Conservation (phyloP, 2,797 vertebrate genomes). For the Enteromius fasciolatus region DNA sequence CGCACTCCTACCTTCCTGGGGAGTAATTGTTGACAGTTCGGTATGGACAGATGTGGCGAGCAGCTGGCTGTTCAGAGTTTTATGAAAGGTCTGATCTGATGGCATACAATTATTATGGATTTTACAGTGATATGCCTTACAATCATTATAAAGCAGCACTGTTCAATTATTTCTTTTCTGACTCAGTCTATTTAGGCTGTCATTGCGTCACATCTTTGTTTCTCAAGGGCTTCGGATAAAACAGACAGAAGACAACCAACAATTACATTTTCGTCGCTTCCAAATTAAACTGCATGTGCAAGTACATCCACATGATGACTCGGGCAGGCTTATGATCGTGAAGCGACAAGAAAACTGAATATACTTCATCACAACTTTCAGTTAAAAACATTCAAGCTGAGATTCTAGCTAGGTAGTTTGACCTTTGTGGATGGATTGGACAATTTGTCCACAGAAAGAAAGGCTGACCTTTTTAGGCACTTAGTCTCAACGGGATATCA, state of each 20-base stretch:
- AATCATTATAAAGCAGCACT: neutral
- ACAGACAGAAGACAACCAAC: constrained; percentile 9
- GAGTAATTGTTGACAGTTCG: constrained; percentile 4
- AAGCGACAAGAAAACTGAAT: neutral
- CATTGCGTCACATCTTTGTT: neutral
- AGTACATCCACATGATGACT: constrained; percentile 14
- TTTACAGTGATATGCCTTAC: constrained; percentile 15
- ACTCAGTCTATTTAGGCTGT: neutral
- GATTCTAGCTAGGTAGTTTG: constrained; percentile 56
- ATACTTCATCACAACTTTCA: constrained; percentile 54
- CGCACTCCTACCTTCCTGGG: constrained; percentile 4
- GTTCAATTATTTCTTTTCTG: neutral
- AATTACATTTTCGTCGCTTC: constrained; percentile 1
- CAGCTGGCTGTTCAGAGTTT: constrained; percentile 30
- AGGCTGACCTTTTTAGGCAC: constrained; percentile 69
- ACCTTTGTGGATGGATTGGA: constrained; percentile 64
- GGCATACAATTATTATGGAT: constrained; percentile 22
- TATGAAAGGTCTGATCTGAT: constrained; percentile 22
- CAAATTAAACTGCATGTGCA: constrained; percentile 17
- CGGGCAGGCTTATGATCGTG: too few relatives aligned
- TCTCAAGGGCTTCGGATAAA: neutral
- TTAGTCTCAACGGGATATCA: constrained; percentile 66
- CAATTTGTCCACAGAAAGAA: constrained; percentile 60
- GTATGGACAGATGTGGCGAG: constrained; percentile 37
- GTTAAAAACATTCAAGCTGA: constrained; percentile 55